Base-by-base conservation (phyloP, 30 jellyfish, hydroid and myxozoan species). In the Pelagia noctiluca region DNA sequence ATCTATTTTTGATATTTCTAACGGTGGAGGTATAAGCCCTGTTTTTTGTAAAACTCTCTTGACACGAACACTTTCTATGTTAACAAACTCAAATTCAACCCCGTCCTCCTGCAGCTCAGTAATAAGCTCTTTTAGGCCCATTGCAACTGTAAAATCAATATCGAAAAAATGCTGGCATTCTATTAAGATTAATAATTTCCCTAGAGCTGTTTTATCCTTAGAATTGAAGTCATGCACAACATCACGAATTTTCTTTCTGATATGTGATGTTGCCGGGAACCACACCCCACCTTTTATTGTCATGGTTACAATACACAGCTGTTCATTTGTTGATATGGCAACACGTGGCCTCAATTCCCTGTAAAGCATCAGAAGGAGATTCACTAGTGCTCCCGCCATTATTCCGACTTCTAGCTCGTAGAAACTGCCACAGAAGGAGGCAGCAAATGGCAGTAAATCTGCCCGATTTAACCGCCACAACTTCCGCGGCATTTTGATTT, bases 341-440 rank as follows among this genome's bases (percentile, higher is more conserved):
- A 65, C 1, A 22, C 72, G 26, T 28, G 97, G 97, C 61, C 63
- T 90, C 87, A 80, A 47, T 35, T 32, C 83, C 66, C 89, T 70
- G 75, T 35, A 90, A 26, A 90, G 38, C 35, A 90, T 47, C 21
- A 83, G 26, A 31, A 76, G 66, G 52, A 90, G 33, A 18, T 89
- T 77, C 50, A 70, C 86, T 2, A 52, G 52, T 0, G 82, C 50
- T 22, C 97, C 97, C 37, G 77, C 53, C 26, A 90, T 4, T 25
- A 90, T 50, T 3, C 97, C 97, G 37, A 72, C 80, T 65, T 90
- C 97, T 22, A 90, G 35, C 68, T 90, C 82, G 46, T 83, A 90
- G 53, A 90, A 90, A 54, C 91, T 71, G 19, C 92, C 97, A 50
- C 74, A 24, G 63, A 90, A 90, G 0, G 97, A 49, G 18, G 76